Evolutionary conservation across 2,113 vertebrate species (phyloP).

Genomic region (Centropus unirufus): DNA sequence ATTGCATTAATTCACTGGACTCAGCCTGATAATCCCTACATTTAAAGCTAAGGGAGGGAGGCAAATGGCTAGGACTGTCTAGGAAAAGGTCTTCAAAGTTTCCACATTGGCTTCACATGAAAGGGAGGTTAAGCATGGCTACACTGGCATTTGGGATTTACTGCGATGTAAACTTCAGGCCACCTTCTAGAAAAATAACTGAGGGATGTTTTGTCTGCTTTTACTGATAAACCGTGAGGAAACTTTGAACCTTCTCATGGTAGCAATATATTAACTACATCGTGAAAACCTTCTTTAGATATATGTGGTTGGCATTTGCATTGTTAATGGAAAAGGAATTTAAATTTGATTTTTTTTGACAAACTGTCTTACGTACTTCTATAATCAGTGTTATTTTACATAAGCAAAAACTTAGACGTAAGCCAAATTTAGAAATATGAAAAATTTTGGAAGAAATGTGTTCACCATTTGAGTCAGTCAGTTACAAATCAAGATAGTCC

Average conservation of each 20-base stretch:
- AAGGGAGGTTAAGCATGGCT: neutral
- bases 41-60: neutral
- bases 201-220: neutral
- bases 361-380: neutral
- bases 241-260: neutral
- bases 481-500: neutral
- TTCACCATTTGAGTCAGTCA: neutral
- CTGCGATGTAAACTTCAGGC: neutral
- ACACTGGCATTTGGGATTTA: neutral
- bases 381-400: neutral
- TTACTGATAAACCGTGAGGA: neutral
- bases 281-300: neutral
- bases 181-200: neutral
- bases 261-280: neutral
- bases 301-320: neutral
- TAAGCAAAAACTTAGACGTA: neutral
- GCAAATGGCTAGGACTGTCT: neutral
- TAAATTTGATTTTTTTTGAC: neutral
- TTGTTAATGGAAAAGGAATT: neutral
- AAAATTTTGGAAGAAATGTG: neutral
- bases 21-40: neutral
- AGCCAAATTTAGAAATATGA: neutral
- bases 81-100: neutral
- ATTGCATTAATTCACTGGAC: neutral
- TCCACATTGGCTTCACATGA: neutral